Percentiles rank a stretch among this genome's conserved stretches.
Conservation (phyloP, 2,113 vertebrate genomes). For the Puffinus mauretanicus region DNA sequence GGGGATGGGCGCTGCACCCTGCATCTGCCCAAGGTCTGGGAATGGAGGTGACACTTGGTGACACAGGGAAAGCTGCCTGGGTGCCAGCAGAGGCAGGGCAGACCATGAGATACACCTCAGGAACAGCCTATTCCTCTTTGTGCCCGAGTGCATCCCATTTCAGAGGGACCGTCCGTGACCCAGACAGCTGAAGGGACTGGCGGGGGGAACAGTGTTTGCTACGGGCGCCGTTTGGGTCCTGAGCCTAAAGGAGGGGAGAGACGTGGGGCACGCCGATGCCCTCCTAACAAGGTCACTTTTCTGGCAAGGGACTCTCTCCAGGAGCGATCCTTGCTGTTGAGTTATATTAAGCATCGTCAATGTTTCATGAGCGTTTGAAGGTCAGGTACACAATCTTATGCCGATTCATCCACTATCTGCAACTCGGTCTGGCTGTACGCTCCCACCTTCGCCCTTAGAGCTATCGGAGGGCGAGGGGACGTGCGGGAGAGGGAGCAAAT, state of each 20-base stretch:
- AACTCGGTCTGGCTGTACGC: background rate
- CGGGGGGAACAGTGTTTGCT: background rate
- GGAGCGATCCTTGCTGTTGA: background rate
- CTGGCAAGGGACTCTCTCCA: background rate
- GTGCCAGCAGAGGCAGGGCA: background rate
- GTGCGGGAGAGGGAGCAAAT: background rate
- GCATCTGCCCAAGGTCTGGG: background rate
- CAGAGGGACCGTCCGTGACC: background rate
- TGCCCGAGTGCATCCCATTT: background rate
- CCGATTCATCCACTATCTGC: slow-evolving; percentile 19
- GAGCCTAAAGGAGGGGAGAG: background rate
- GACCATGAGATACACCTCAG: background rate
- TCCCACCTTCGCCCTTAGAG: background rate
- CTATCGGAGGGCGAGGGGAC: background rate
- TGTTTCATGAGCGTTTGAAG: slow-evolving; percentile 71
- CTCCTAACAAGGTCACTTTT: background rate
- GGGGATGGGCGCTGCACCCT: background rate
- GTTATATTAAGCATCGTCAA: slow-evolving; percentile 63
- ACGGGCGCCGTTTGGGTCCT: fast-evolving
- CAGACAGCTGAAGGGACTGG: background rate
- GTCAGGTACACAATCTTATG: slow-evolving; percentile 32
- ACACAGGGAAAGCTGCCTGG: background rate
- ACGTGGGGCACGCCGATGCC: fast-evolving
- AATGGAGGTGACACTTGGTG: background rate
- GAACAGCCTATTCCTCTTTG: background rate